These are phyloP conservation scores for Trogon surrucura DNA, from an alignment of 2,113 vertebrate genomes.

Conservation along the genomic window DNA sequence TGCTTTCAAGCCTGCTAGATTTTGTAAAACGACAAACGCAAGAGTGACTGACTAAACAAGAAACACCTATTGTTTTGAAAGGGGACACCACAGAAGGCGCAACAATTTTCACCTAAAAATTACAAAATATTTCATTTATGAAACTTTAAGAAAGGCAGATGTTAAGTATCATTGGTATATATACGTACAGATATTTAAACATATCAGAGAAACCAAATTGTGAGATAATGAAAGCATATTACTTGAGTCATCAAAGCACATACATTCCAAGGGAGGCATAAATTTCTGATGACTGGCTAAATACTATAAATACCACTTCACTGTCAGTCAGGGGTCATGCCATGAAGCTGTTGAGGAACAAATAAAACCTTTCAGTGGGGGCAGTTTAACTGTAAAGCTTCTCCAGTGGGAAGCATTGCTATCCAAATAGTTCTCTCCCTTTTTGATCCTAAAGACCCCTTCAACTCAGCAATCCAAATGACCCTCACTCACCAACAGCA, in stretches of 20 bases:
- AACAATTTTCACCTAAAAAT: not conserved
- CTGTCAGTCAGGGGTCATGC: not conserved
- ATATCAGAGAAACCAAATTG: not conserved
- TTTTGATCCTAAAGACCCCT: not conserved
- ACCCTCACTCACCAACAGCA: not conserved
- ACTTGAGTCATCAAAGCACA: conserved; percentile 1
- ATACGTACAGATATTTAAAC: not conserved
- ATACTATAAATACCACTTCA: not conserved
- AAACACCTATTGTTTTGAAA: not conserved
- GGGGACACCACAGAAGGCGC: not conserved
- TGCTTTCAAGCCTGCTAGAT: not conserved
- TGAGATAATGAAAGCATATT: not conserved
- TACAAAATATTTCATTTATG: not conserved
- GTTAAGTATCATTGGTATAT: not conserved
- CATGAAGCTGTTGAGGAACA: not conserved
- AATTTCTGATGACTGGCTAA: conserved; percentile 41
- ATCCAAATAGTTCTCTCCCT: not conserved
- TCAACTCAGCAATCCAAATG: not conserved
- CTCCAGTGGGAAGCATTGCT: not conserved
- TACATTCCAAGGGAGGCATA: not conserved
- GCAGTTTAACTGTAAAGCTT: not conserved
- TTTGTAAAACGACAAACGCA: not conserved
- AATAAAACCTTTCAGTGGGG: not conserved
- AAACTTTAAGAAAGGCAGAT: not conserved
- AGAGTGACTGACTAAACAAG: not conserved